phyloP scores from a whole-genome alignment of 2,888 invertebrate species.

The Agrochola lychnidis region DNA sequence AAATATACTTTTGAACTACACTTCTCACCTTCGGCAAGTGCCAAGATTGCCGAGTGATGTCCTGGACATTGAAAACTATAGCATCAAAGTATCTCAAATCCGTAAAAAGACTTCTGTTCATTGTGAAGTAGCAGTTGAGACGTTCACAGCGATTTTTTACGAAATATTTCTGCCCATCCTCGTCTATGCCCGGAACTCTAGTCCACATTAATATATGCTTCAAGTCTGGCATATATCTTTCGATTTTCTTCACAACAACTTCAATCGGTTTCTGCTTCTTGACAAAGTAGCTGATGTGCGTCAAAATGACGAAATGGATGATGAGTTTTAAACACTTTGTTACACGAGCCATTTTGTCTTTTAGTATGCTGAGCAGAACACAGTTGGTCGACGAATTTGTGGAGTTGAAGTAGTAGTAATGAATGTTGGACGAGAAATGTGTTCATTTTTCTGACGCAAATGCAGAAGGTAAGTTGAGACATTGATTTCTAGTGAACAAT shows the following conservation, averaged over 20 bases:
- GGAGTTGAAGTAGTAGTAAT: not conserved
- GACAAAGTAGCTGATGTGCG: conserved; percentile 62
- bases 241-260: conserved; percentile 67
- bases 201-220: conserved; percentile 83
- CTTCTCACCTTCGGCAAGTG: conserved; percentile 73
- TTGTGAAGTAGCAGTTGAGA: conserved; percentile 82
- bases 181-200: conserved; percentile 68
- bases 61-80: conserved; percentile 80
- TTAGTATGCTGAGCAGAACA: not conserved
- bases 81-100: conserved; percentile 82
- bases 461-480: conserved; percentile 23
- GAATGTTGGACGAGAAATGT: not conserved
- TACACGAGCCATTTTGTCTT: conserved; percentile 66
- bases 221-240: conserved; percentile 76
- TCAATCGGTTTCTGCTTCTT: conserved; percentile 58
- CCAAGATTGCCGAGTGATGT: conserved; percentile 66
- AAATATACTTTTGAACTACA: conserved; percentile 81
- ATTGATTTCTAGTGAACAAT: conserved; percentile 34
- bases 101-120: conserved; percentile 74
- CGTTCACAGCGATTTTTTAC: conserved; percentile 71
- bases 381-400: not conserved
- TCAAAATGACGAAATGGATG: conserved; percentile 64
- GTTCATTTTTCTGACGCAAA: conserved; percentile 31
- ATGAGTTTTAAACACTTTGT: conserved; percentile 65
- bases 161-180: conserved; percentile 76